Evolutionary conservation across 2,797 vertebrate species (phyloP).

Genomic region (Trichosurus vulpecula): DNA sequence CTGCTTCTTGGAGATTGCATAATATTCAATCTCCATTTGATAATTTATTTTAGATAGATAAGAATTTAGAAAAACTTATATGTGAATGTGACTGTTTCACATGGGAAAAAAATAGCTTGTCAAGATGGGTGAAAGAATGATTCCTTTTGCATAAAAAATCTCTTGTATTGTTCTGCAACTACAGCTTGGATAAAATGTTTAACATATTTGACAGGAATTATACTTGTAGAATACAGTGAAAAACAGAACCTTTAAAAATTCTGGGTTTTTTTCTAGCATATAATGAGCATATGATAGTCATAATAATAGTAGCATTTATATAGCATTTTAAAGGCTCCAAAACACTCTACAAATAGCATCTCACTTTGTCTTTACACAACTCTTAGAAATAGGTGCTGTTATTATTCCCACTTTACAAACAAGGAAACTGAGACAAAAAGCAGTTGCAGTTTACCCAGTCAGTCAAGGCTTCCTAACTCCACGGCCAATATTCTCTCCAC

Average conservation of each 20-base stretch:
- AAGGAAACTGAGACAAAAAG: too few relatives aligned
- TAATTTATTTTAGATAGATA: conserved; percentile 37
- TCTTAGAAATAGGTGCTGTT: too few relatives aligned
- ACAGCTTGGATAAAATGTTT: conserved; percentile 25
- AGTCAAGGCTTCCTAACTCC: too few relatives aligned
- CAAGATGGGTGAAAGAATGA: background rate
- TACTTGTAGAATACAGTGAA: conserved; percentile 33
- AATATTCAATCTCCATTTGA: background rate
- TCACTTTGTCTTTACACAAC: too few relatives aligned
- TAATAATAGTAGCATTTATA: too few relatives aligned
- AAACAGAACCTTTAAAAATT: conserved; percentile 4
- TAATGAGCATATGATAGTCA: too few relatives aligned
- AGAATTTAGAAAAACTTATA: background rate
- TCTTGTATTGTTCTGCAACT: background rate
- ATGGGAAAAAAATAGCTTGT: conserved; percentile 10
- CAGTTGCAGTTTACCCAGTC: too few relatives aligned
- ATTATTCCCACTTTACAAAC: too few relatives aligned
- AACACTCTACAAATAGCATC: too few relatives aligned
- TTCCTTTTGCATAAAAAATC: conserved; percentile 14
- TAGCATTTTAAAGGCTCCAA: too few relatives aligned
- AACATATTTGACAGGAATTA: conserved; percentile 23
- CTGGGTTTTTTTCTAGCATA: too few relatives aligned
- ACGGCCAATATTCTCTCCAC: background rate
- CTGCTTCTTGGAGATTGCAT: too few relatives aligned
- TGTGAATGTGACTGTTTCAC: conserved; percentile 18